phyloP scores from a whole-genome alignment of 2,797 vertebrate species.

The Chiropotes sagulatus region DNA sequence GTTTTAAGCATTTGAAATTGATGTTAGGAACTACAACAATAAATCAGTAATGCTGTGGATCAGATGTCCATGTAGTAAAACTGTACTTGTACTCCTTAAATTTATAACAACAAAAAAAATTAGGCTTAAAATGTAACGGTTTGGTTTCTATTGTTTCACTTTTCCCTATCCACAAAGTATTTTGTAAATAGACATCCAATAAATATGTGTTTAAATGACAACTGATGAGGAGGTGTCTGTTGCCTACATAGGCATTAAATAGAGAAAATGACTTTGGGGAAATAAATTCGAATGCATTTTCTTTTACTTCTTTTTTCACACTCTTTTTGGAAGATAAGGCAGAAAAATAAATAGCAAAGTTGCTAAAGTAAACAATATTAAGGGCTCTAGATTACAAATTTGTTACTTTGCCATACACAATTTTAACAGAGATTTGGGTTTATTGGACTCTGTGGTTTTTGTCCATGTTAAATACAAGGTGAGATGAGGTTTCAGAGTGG shows the following conservation, averaged over 20 bases:
- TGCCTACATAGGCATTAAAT: not conserved
- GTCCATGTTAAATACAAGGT: not conserved
- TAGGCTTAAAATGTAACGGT: not conserved
- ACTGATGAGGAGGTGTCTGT: not conserved
- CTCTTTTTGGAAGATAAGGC: not conserved
- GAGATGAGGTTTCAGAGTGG: not conserved
- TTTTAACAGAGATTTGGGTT: not conserved
- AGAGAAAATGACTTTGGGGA: not conserved
- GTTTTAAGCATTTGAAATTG: not conserved
- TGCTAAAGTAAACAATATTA: not conserved
- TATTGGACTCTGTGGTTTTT: not conserved
- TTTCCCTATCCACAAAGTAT: not conserved
- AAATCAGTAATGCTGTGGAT: not conserved
- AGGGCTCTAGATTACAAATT: not conserved
- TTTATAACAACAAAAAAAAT: not conserved
- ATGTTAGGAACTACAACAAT: not conserved
- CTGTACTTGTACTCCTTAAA: not conserved
- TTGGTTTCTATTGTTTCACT: not conserved
- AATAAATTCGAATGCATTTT: not conserved
- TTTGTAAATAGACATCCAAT: not conserved
- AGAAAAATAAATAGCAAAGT: not conserved
- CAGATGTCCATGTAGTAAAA: not conserved
- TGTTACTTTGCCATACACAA: not conserved
- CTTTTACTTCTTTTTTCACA: not conserved
- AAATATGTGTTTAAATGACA: not conserved